Base-by-base conservation (phyloP, 2,113 vertebrate genomes). In the Arenaria interpres region DNA sequence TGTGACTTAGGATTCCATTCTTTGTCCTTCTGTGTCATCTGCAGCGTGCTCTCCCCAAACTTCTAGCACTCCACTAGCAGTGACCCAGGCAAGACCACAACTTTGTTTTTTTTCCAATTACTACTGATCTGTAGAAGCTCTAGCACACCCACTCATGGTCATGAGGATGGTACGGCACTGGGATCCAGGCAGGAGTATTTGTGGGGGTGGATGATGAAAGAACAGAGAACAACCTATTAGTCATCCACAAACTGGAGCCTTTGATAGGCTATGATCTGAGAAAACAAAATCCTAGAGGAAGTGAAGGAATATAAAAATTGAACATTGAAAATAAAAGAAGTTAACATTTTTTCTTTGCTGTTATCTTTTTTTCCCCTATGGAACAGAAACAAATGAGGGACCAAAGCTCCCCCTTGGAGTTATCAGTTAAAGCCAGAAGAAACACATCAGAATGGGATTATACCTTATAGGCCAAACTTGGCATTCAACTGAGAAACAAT, bases 131-230 rank as follows among this genome's bases (percentile, higher is more conserved):
- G 33, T 24, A 64, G 82, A 72, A 79, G 28, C 64, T 94, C n/a
- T n/a, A 85, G 56, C 72, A 45, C 16, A 81, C 37, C 82, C 88
- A 92, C 83, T n/a, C 64, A 64, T 14, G 7, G 57, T 28, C 21
- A 18, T 51, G 81, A 86, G 69, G 68, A 76, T 69, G 80, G 71
- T 15, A 14, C 13, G 69, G 87, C 80, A 78, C 87, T 88, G 85
- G 80, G 75, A 96, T 79, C 75, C 86, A 83, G 66, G 91, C 93
- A 93, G 75, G 72, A 96, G 28, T 80, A 84, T 82, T 91, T 69
- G 78, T 80, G 90, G 78, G 89, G 79, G 91, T 9, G 41, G 80
- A 62, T 89, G 67, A 89, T 85, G 85, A 90, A 35, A 93, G 90
- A 85, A 71, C 73, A 74, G 46, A 92, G 89, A 87, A 82, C 68